These are phyloP conservation scores for Shinisaurus crocodilurus DNA, from an alignment of 2,113 vertebrate species.

Conservation along the genomic window DNA sequence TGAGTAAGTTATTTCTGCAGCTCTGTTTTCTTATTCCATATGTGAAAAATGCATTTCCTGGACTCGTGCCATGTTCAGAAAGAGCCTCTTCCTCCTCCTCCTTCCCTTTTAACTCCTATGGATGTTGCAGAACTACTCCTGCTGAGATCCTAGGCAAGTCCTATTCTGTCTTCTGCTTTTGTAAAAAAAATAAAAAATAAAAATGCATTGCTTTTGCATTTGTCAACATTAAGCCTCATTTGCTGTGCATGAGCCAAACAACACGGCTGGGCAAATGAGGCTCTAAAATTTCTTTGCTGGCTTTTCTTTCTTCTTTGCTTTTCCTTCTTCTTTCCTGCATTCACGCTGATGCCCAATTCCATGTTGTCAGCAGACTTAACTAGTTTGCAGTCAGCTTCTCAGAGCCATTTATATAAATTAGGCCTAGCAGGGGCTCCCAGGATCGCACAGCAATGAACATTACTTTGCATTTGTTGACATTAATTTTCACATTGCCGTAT, in stretches of 20 bases:
- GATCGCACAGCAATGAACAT: slow-evolving; percentile 61
- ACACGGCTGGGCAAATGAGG: slow-evolving; percentile 42
- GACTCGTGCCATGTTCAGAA: slow-evolving; percentile 20
- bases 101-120: slow-evolving; percentile 16
- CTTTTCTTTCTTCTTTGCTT: slow-evolving; percentile 29
- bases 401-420: slow-evolving; percentile 77
- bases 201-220: slow-evolving; percentile 68
- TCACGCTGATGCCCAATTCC: slow-evolving; percentile 58
- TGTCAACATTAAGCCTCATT: slow-evolving; percentile 68
- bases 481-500: slow-evolving; percentile 65
- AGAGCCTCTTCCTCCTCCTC: background rate
- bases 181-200: slow-evolving; percentile 55
- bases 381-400: slow-evolving; percentile 67
- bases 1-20: background rate
- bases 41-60: slow-evolving; percentile 28
- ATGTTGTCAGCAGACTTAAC: slow-evolving; percentile 72
- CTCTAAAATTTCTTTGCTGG: slow-evolving; percentile 55
- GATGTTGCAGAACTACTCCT: slow-evolving; percentile 33
- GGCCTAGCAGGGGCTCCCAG: slow-evolving; percentile 63
- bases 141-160: slow-evolving; percentile 47
- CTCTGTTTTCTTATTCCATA: slow-evolving; percentile 3
- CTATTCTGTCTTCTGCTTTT: slow-evolving; percentile 47
- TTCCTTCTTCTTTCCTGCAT: slow-evolving; percentile 41
- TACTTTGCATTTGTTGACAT: slow-evolving; percentile 75
- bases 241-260: slow-evolving; percentile 54